Evolutionary conservation across 2,888 invertebrate species (phyloP), one percentile per base, ranked within the genome.

Genomic region (Mesorhabditis belari): DNA sequence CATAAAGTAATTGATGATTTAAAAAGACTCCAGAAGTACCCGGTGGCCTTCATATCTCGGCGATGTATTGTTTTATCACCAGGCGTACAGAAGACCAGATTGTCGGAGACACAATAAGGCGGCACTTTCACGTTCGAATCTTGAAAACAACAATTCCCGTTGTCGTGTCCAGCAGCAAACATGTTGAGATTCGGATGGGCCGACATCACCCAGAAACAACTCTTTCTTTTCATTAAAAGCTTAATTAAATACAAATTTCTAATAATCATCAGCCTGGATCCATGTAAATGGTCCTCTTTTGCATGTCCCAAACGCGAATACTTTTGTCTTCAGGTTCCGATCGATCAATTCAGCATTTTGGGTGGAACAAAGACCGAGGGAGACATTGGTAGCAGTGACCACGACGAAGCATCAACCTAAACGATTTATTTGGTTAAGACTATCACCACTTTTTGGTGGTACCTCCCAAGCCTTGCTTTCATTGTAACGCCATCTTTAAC

Each of bases 371-470:
- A 0, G 91, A 93, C 81, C n/a, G n/a, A 95, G 95, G 0, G 95
- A 96, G 2, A 98, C 96, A 83, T 99, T 99, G 85, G 96, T 94
- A 92, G 85, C 96, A 98, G 82, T 98, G 98, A 0, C 98, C 98
- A n/a, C 98, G 88, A 77, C 95, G 98, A 0, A 94, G 95, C 93
- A 83, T 99, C 98, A 51, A 98, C 92, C 50, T 63, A 28, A 52
- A 9, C 28, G 9, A 17, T 23, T 17, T 12, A 54, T 21, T n/a
- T 55, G 49, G 17, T 17, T 49, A 9, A 53, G 50, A 49, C 21
- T 6, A n/a, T 17, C n/a, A 5, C 27, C 49, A 51, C 5, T n/a
- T 17, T 5, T n/a, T 51, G n/a, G 27, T n/a, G 26, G 12, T 4
- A 68, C 60, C 82, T 98, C 96, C 95, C 95, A 96, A 0, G 95